These are phyloP conservation scores for Polyergus mexicanus DNA, from an alignment of 1,140 invertebrate genomes.

Conservation along the genomic window DNA sequence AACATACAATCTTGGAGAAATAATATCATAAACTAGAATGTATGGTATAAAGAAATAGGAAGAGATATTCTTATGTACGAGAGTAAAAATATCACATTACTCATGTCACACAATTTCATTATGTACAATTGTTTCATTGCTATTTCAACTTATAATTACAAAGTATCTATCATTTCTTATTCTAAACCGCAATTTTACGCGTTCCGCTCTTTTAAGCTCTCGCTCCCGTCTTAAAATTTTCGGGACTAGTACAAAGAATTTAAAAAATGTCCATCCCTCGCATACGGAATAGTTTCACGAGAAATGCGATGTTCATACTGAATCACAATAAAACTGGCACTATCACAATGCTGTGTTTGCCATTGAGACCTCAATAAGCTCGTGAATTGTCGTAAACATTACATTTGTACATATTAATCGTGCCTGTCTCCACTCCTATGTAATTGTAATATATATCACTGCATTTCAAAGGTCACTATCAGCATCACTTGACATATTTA, in stretches of 20 bases:
- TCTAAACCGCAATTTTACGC: conserved; percentile 4
- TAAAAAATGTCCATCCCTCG: conserved; percentile 14
- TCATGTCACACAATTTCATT: conserved; percentile 11
- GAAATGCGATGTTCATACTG: conserved; percentile 10
- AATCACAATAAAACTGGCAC: conserved; percentile 60
- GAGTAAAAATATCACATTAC: conserved; percentile 32
- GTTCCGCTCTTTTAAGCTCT: not conserved
- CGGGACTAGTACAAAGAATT: conserved; percentile 7
- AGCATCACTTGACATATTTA: not conserved
- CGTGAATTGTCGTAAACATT: conserved; percentile 19
- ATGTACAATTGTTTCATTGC: conserved; percentile 47
- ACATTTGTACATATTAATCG: conserved; percentile 41
- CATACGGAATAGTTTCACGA: not conserved
- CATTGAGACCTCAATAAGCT: conserved; percentile 18
- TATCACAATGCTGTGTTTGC: conserved; percentile 32
- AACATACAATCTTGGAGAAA: not conserved
- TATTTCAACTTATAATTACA: conserved; percentile 1
- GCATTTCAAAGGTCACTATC: not conserved
- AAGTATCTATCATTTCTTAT: conserved; percentile 15
- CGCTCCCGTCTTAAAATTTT: not conserved
- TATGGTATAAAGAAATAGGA: conserved; percentile 33
- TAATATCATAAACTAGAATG: conserved; percentile 1
- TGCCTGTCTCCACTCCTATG: not conserved
- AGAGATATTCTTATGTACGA: conserved; percentile 20
- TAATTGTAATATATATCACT: conserved; percentile 3